A percentile compares a stretch with the other conserved stretches of the same genome.
Evolutionary conservation across 2,113 vertebrate genomes (phyloP).

Genomic region (Falco punctatus): DNA sequence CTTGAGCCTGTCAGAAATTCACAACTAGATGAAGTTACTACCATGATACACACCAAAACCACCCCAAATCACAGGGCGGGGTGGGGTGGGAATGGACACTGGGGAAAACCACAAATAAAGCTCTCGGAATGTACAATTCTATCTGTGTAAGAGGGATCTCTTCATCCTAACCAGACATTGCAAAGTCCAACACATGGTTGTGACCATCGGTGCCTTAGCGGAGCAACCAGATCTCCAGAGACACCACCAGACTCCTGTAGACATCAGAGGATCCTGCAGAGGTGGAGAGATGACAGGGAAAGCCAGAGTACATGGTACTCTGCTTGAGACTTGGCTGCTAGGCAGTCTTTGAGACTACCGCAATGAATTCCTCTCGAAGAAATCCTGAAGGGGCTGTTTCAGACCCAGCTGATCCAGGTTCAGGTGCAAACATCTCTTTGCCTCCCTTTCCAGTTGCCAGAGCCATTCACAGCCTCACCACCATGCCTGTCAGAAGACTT

Average conservation of each 20-base stretch:
- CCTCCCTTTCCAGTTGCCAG: background rate
- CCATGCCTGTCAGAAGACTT: background rate
- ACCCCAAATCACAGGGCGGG: background rate
- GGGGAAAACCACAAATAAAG: background rate
- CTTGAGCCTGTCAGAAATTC: background rate
- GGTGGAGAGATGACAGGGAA: background rate
- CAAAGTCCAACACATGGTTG: accelerated
- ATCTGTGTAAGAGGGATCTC: background rate
- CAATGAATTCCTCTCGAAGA: background rate
- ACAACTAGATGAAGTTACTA: background rate
- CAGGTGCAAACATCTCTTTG: background rate
- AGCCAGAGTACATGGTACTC: background rate
- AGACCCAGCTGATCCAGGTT: background rate
- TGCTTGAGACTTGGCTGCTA: background rate
- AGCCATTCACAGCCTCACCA: background rate
- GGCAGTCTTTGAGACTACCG: background rate
- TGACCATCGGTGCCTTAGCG: background rate
- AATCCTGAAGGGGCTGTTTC: background rate
- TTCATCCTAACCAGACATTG: background rate
- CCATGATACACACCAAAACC: accelerated
- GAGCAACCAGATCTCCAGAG: background rate
- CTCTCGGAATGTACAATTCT: background rate
- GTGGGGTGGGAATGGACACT: accelerated
- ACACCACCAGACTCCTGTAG: background rate
- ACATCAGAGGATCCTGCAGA: background rate